These are phyloP conservation scores for Pithys albifrons DNA, from an alignment of 2,113 vertebrate species.

Conservation along the genomic window DNA sequence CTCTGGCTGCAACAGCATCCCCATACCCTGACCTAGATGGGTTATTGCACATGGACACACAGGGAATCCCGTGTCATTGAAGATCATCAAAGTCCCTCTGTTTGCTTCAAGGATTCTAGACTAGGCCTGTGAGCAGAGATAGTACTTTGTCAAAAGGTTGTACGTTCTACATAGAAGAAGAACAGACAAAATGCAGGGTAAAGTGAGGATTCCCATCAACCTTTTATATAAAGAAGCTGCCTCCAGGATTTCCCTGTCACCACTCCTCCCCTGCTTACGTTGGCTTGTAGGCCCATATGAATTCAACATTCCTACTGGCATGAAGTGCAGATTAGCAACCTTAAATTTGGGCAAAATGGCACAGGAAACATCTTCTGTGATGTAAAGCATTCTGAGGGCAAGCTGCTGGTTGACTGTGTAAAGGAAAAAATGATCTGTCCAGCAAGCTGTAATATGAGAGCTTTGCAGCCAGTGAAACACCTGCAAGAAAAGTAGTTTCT, in stretches of 20 bases:
- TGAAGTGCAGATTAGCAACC: neutral
- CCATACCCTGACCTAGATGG: neutral
- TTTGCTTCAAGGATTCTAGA: neutral
- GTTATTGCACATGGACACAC: no score
- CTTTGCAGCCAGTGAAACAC: neutral
- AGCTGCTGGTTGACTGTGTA: neutral
- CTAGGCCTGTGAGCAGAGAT: neutral
- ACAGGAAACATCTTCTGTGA: neutral
- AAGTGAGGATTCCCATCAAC: neutral
- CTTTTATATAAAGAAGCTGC: neutral
- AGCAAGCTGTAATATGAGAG: neutral
- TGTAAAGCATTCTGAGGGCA: neutral
- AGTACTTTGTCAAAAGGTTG: neutral
- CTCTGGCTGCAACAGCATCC: rapidly evolving
- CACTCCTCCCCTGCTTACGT: neutral
- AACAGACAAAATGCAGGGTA: neutral
- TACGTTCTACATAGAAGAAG: neutral
- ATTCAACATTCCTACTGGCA: rapidly evolving
- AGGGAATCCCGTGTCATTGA: neutral
- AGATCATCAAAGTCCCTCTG: neutral
- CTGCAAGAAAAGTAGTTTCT: neutral
- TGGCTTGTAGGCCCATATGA: neutral
- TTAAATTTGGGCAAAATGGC: neutral
- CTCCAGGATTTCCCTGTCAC: neutral
- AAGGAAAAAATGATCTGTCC: neutral